Evolutionary conservation across 2,113 vertebrate genomes (phyloP).

Genomic region (Candoia aspera): DNA sequence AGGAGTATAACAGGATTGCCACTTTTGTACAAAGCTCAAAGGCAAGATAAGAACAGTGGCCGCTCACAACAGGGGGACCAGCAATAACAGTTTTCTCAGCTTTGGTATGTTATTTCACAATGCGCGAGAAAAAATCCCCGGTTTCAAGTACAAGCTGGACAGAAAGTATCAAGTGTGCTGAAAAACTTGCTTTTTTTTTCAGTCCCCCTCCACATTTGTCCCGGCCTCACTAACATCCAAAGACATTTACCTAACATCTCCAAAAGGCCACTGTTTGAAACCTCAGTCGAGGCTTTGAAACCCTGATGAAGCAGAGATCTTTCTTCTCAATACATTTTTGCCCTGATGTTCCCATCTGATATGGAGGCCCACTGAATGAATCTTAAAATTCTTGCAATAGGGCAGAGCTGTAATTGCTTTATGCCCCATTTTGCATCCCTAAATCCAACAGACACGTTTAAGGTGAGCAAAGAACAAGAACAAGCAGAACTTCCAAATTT

Average conservation of each 20-base stretch:
- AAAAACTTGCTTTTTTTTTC: neutral
- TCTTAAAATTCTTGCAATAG: neutral
- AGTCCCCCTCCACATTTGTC: no score
- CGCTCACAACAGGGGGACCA: neutral
- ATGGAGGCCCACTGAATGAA: neutral
- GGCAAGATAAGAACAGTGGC: no score
- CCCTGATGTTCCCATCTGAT: neutral
- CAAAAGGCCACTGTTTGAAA: no score
- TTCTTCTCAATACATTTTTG: neutral
- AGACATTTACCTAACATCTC: neutral
- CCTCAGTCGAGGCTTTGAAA: neutral
- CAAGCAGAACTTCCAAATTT: no score
- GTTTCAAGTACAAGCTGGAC: no score
- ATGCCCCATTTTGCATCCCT: no score
- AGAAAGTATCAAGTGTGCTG: no score
- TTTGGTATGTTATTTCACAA: neutral
- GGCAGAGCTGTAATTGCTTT: no score
- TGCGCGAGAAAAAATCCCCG: neutral
- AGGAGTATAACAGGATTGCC: neutral
- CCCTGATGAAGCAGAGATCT: neutral
- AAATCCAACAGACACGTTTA: no score
- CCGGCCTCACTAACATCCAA: neutral
- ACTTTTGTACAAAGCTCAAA: neutral
- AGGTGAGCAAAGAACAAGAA: no score
- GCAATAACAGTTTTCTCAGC: neutral